Percentiles rank a stretch among this genome's conserved stretches.
Evolutionary conservation across 2,797 vertebrate genomes (phyloP).

Genomic region (Trematomus bernacchii): DNA sequence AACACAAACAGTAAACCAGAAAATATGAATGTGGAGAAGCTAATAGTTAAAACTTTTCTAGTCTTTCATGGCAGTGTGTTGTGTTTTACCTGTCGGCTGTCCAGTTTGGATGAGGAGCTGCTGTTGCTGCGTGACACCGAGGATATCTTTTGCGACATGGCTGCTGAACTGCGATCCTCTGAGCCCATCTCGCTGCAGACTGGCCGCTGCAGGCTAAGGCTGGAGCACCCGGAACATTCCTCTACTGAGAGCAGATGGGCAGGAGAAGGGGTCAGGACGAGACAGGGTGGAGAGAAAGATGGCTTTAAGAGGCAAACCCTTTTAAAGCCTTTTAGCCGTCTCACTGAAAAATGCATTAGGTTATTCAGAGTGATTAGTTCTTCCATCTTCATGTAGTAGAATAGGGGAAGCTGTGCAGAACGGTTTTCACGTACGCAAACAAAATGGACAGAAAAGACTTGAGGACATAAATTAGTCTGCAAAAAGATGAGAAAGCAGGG

Average conservation of each 20-base stretch:
- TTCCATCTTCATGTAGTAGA: conserved; percentile 35
- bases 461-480: conserved; percentile 42
- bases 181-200: conserved; percentile 84
- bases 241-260: conserved; percentile 22
- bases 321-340: conserved; percentile 68
- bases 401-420: conserved; percentile 39
- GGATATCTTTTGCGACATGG: conserved; percentile 92
- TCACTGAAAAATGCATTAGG: conserved; percentile 70
- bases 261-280: conserved; percentile 5
- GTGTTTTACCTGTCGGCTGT: conserved; percentile 92
- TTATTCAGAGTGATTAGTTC: conserved; percentile 58
- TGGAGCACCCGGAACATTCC: conserved; percentile 60
- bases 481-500: conserved; percentile 27
- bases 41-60: neutral
- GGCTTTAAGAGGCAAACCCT: conserved; percentile 44
- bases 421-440: conserved; percentile 20
- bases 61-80: conserved; percentile 3
- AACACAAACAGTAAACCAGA: conserved; percentile 3
- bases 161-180: conserved; percentile 88
- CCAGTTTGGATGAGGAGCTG: conserved; percentile 96
- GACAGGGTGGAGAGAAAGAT: conserved; percentile 19
- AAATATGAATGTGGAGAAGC: conserved; percentile 7
- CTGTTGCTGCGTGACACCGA: conserved; percentile 96
- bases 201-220: conserved; percentile 42
- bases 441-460: conserved; percentile 30